Conservation (phyloP, 2,797 vertebrate species). For the Sciurus vulgaris region DNA sequence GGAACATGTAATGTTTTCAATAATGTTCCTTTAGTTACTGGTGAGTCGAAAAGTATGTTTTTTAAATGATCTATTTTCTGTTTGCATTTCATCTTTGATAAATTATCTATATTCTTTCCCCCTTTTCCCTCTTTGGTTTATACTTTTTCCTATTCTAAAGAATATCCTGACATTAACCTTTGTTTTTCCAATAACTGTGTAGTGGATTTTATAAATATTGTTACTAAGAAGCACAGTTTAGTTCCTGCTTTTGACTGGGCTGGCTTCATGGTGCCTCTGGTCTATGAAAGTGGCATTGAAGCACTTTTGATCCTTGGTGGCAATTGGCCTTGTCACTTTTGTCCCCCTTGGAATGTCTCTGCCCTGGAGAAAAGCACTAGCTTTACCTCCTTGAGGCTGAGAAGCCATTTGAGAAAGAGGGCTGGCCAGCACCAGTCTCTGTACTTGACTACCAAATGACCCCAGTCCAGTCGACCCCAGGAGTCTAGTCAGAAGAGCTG, state of each 20-base stretch:
- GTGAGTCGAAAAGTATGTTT: neutral
- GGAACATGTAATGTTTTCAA: neutral
- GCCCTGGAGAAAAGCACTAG: neutral
- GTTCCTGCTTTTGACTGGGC: neutral
- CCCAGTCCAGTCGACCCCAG: fast-evolving
- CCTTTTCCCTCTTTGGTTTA: neutral
- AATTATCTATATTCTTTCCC: neutral
- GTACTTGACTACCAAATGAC: neutral
- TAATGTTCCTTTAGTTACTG: no score
- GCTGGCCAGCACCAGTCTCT: neutral
- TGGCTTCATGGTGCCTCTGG: no score
- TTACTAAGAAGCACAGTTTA: neutral
- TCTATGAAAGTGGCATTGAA: no score
- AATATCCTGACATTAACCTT: neutral
- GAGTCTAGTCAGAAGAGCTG: neutral
- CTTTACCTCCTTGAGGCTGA: neutral
- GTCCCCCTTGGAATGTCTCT: neutral
- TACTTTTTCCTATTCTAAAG: neutral
- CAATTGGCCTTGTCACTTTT: neutral
- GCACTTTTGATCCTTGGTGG: neutral
- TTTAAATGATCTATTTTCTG: neutral
- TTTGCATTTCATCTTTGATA: neutral
- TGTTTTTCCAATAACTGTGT: neutral
- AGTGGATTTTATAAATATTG: neutral
- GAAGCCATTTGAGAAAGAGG: neutral